Conservation (phyloP, 2,797 vertebrate species). For the Trematocara caparti region DNA sequence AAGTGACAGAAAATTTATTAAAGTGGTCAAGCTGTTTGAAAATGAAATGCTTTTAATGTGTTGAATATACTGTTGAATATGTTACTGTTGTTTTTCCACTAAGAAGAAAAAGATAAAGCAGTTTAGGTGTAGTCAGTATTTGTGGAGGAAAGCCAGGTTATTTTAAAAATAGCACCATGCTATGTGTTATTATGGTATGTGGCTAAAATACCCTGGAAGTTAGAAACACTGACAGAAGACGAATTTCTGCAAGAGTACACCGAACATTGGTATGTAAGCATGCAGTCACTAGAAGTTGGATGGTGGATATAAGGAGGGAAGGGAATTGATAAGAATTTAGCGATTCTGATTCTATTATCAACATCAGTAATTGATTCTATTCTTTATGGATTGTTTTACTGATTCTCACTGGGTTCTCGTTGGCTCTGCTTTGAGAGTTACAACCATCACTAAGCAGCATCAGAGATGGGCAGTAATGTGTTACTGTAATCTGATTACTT, state of each 20-base stretch:
- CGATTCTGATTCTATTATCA: neutral
- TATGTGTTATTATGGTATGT: neutral
- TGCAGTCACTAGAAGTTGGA: neutral
- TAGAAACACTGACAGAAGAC: neutral
- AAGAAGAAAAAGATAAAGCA: neutral
- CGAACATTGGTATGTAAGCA: neutral
- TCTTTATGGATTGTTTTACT: rapidly evolving
- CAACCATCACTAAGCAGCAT: neutral
- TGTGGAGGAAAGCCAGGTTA: neutral
- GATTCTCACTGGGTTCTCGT: neutral
- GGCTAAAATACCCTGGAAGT: neutral
- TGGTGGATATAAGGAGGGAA: rapidly evolving
- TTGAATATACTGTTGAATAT: neutral
- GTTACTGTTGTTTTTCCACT: neutral
- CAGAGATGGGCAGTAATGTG: too few relatives aligned
- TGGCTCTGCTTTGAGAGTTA: neutral
- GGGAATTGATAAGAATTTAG: neutral
- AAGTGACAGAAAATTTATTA: rapidly evolving
- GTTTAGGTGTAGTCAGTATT: neutral
- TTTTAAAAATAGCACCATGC: neutral
- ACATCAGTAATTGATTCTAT: neutral
- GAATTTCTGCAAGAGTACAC: neutral
- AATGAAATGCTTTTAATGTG: neutral
- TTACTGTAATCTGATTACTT: too few relatives aligned
- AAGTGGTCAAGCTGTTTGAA: neutral